phyloP scores from a whole-genome alignment of 1,140 invertebrate genomes.

The Apis mellifera region DNA sequence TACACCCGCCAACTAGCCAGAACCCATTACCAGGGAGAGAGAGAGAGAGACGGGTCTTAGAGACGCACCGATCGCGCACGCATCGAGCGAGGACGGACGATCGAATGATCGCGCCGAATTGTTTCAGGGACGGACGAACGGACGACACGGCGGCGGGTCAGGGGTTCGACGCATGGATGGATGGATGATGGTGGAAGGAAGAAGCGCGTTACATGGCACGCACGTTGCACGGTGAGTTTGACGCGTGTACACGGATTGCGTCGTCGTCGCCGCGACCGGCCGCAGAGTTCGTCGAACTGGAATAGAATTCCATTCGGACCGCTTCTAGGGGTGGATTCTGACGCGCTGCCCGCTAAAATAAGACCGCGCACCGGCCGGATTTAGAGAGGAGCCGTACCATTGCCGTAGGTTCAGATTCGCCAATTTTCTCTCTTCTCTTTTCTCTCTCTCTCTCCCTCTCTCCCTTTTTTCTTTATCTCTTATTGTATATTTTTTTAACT shows the following conservation, averaged over 20 bases:
- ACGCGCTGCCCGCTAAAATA: conserved; percentile 46
- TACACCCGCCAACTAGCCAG: conserved; percentile 41
- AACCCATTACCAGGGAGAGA: conserved; percentile 45
- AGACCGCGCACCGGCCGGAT: conserved; percentile 35
- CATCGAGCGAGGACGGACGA: conserved; percentile 55
- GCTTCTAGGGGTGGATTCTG: conserved; percentile 51
- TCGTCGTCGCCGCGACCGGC: conserved; percentile 37
- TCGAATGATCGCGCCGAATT: conserved; percentile 33
- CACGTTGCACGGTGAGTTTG: conserved; percentile 30
- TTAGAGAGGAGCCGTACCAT: conserved; percentile 44
- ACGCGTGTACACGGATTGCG: conserved; percentile 44
- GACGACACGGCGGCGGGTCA: no score
- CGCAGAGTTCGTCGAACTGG: conserved; percentile 51
- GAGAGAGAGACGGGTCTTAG: background rate
- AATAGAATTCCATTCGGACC: conserved; percentile 55
- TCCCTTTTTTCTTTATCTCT: background rate
- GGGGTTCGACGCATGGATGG: background rate
- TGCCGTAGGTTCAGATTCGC: conserved; percentile 53
- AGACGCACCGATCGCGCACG: conserved; percentile 34
- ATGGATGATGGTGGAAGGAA: no score
- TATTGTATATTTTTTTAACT: no score
- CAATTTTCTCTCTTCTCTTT: conserved; percentile 7
- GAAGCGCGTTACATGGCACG: background rate
- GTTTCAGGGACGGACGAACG: conserved; percentile 21
- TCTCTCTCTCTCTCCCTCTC: no score